Evolutionary conservation across 2,113 vertebrate species (phyloP).

Genomic region (Cyprinus carpio): DNA sequence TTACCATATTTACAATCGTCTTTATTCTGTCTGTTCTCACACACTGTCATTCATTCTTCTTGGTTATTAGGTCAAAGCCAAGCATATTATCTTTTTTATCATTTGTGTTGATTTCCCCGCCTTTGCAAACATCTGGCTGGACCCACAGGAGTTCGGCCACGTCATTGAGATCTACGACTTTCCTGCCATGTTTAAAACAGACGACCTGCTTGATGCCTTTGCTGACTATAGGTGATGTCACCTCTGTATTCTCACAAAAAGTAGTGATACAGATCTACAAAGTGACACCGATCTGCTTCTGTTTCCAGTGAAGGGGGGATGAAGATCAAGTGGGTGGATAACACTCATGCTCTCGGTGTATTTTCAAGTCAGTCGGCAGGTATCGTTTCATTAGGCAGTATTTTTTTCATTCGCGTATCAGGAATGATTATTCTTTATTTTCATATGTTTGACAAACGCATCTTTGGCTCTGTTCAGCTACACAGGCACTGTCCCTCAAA

Average conservation of each 20-base stretch:
- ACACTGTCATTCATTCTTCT: not conserved
- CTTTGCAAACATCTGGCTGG: slow-evolving; percentile 66
- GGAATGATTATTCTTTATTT: not conserved
- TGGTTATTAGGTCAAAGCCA: slow-evolving; percentile 47
- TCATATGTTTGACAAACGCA: not conserved
- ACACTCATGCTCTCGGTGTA: slow-evolving; percentile 87
- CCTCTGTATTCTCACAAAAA: not conserved
- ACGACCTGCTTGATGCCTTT: slow-evolving; percentile 82
- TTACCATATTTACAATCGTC: not conserved
- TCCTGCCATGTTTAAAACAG: slow-evolving; percentile 76
- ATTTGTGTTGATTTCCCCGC: slow-evolving; percentile 78
- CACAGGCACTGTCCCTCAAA: slow-evolving; percentile 78
- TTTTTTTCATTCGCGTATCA: not conserved
- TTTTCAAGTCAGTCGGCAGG: slow-evolving; percentile 86
- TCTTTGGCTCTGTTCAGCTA: slow-evolving; percentile 69
- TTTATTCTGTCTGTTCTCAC: not conserved
- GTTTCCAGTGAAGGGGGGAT: slow-evolving; percentile 81
- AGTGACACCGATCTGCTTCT: not conserved
- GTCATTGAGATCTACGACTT: slow-evolving; percentile 94
- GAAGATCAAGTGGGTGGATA: slow-evolving; percentile 90
- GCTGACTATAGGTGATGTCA: slow-evolving; percentile 82
- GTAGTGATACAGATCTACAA: not conserved
- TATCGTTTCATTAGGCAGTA: slow-evolving; percentile 56
- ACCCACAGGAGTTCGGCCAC: slow-evolving; percentile 78
- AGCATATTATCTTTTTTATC: too few relatives aligned